Base-by-base conservation (phyloP, 30 jellyfish, hydroid and myxozoan species). In the Pelagia noctiluca region DNA sequence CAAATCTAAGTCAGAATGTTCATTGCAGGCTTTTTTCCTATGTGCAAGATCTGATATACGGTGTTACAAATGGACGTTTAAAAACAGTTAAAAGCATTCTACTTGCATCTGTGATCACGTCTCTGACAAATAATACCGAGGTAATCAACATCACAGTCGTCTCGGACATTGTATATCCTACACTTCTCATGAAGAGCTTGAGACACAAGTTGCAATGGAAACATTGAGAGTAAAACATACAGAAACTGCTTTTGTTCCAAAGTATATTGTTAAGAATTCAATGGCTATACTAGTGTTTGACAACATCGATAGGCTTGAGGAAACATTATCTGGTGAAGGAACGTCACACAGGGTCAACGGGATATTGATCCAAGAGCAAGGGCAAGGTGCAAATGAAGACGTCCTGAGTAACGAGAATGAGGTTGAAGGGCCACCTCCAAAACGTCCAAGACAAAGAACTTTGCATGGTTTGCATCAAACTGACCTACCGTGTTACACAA, bases 271-370 rank as follows among this genome's bases (percentile, higher is more conserved):
- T 61, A 61, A 61, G 73, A 61, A 61, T 61, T 2, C 37, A 61
- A 61, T 61, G 73, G 73, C 73, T 61, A 61, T 61, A 1, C 73
- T 61, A 61, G 73, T 67, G 19, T 67, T 0, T 32, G 54, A 67
- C 80, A 67, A 30, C 80, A 67, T 67, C 62, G 62, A 36, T 23
- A 67, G 80, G 80, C 80, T 67, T 67, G 80, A 67, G 34, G 80
- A 67, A 67, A 67, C 65, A 23, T 67, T 67, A 67, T 67, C 62
- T 67, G 80, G 80, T 26, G 65, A 67, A 23, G 54, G 80, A 67
- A 67, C 61, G 47, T 36, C 65, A 67, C 80, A 67, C 62, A 0
- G 54, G 72, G 54, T 32, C 30, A 67, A 67, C 72, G 80, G 80
- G 80, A 67, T 67, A 67, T 3, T 67, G 25, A 67, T 67, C 80